Percentiles rank a stretch among this genome's conserved stretches.
phyloP scores from a whole-genome alignment of 2,888 invertebrate species.

The Nephrotoma guestfalica region DNA sequence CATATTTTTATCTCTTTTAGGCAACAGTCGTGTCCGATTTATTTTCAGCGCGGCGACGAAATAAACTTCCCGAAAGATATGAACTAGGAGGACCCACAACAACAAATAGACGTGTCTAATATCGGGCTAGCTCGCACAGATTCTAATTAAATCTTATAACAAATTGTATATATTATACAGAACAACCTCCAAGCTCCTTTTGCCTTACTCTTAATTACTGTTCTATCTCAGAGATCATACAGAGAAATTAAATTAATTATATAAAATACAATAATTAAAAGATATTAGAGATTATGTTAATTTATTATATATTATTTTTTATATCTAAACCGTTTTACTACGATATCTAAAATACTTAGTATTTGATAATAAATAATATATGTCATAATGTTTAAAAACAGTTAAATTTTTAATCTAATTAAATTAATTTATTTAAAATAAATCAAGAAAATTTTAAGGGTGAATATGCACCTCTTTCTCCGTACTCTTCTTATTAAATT shows the following conservation, averaged over 20 bases:
- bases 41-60: background rate
- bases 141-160: background rate
- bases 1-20: background rate
- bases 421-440: background rate
- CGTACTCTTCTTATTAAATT: background rate
- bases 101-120: background rate
- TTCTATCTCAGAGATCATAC: background rate
- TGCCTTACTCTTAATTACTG: background rate
- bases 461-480: background rate
- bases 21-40: background rate
- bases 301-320: background rate
- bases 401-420: background rate
- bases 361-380: background rate
- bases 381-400: background rate
- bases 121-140: background rate
- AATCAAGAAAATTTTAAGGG: background rate
- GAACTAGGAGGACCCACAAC: background rate
- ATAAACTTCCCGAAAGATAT: background rate
- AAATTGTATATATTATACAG: background rate
- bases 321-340: background rate
- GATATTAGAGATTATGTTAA: background rate
- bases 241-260: background rate
- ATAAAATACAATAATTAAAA: background rate
- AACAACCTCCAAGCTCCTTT: background rate
- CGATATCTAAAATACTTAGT: background rate